A percentile compares a stretch with the other conserved stretches of the same genome.
These are phyloP conservation scores for Piprites chloris DNA, from an alignment of 2,113 vertebrate species.

Conservation along the genomic window DNA sequence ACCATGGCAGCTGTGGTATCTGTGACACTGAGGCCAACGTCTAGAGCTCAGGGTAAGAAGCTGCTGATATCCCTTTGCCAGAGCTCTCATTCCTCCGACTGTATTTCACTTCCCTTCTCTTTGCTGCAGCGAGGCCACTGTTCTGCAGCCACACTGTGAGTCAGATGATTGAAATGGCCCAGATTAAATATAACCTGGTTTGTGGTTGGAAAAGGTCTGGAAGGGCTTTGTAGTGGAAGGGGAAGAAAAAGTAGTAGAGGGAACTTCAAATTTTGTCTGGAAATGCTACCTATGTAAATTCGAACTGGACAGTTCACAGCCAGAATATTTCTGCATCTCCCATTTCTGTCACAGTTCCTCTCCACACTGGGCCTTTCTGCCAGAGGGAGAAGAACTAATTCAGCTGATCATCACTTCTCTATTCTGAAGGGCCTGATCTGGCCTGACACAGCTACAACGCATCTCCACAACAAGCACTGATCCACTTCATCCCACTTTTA, in stretches of 20 bases:
- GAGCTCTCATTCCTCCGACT: neutral
- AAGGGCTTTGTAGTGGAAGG: neutral
- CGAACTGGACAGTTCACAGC: neutral
- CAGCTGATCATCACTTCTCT: neutral
- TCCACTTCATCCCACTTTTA: neutral
- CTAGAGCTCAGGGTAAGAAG: neutral
- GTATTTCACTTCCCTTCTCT: neutral
- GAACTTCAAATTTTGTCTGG: neutral
- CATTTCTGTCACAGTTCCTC: neutral
- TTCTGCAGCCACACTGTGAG: neutral
- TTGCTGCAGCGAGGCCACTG: neutral
- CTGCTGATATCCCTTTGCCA: neutral
- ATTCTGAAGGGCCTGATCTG: neutral
- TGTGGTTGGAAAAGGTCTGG: neutral
- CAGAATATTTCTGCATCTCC: neutral
- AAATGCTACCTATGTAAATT: neutral
- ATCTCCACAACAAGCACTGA: neutral
- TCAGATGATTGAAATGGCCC: neutral
- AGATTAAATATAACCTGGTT: neutral
- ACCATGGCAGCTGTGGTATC: neutral
- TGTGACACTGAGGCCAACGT: neutral
- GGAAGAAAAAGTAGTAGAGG: neutral
- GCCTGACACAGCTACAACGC: neutral
- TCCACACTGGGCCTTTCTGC: neutral
- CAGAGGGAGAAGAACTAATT: neutral